A percentile compares a stretch with the other conserved stretches of the same genome.
These are phyloP conservation scores for Atethmia centrago DNA, from an alignment of 2,888 invertebrate species.

Conservation along the genomic window DNA sequence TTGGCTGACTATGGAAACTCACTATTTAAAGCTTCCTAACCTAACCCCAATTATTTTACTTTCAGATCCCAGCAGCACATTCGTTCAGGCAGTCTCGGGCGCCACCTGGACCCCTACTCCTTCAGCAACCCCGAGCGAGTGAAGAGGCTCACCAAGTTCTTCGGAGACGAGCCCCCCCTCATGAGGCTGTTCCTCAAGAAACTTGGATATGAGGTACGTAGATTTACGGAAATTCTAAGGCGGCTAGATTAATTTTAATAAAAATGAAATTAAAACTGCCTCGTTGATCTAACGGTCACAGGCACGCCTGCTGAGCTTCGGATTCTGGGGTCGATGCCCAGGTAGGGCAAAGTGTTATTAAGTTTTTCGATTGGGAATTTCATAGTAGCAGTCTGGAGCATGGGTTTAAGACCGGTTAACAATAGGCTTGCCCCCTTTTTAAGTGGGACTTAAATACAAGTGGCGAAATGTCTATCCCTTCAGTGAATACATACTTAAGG, in stretches of 20 bases:
- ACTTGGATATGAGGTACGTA: constrained; percentile 96
- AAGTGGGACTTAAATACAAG: neutral
- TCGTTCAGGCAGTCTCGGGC: constrained; percentile 83
- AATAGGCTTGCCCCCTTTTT: neutral
- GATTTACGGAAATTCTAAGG: neutral
- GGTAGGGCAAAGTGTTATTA: neutral
- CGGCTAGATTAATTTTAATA: neutral
- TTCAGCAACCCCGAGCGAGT: constrained; percentile 96
- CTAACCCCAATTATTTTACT: neutral
- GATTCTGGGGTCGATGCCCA: neutral
- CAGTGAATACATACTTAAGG: neutral
- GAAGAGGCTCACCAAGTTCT: constrained; percentile 97
- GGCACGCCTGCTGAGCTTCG: neutral
- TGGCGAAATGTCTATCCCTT: neutral
- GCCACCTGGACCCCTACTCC: constrained; percentile 91
- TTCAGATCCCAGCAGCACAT: constrained; percentile 92
- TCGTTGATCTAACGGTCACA: neutral
- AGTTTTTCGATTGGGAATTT: neutral
- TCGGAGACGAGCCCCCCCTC: constrained; percentile 97
- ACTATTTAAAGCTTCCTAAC: neutral
- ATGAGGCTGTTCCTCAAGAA: constrained; percentile 97
- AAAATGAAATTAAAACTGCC: neutral
- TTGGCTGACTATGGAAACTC: neutral
- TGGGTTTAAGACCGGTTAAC: neutral
- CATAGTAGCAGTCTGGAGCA: neutral